These are phyloP conservation scores for Tauraco hartlaubi DNA, from an alignment of 2,797 vertebrate genomes.

Conservation along the genomic window DNA sequence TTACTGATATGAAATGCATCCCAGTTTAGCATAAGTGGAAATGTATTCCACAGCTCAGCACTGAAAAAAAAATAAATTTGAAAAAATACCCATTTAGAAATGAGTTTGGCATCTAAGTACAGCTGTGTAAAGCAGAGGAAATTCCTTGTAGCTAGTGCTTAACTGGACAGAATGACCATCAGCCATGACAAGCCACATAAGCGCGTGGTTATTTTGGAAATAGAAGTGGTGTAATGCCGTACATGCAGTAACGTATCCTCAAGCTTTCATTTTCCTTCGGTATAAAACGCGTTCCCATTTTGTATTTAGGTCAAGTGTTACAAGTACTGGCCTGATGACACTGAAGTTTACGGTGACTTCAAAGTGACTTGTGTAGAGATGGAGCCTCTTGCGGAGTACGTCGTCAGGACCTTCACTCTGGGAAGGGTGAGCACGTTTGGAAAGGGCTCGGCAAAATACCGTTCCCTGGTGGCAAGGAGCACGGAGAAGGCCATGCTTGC, in stretches of 20 bases:
- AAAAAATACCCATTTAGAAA: not conserved
- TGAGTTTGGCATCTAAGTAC: not conserved
- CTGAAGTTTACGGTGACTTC: constrained; percentile 97
- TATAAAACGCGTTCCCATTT: not conserved
- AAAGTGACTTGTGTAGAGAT: constrained; percentile 98
- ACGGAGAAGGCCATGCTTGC: not conserved
- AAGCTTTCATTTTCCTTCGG: not conserved
- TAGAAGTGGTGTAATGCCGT: not conserved
- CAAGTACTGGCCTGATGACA: constrained; percentile 99
- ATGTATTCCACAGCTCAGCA: constrained; percentile 8
- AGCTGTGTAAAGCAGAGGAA: not conserved
- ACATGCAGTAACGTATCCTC: not conserved
- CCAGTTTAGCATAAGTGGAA: constrained; percentile 1
- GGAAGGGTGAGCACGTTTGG: constrained; percentile 87
- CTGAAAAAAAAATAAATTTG: not conserved
- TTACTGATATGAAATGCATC: not conserved
- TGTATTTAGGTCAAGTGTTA: constrained; percentile 95
- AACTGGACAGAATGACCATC: not conserved
- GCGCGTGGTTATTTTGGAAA: not conserved
- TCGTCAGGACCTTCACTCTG: constrained; percentile 98
- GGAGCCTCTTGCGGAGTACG: constrained; percentile 97
- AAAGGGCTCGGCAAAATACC: not conserved
- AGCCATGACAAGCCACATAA: not conserved
- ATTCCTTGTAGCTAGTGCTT: not conserved
- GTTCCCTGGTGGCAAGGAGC: not conserved